phyloP scores from a whole-genome alignment of 2,888 invertebrate species.

The Chouioia cunea region DNA sequence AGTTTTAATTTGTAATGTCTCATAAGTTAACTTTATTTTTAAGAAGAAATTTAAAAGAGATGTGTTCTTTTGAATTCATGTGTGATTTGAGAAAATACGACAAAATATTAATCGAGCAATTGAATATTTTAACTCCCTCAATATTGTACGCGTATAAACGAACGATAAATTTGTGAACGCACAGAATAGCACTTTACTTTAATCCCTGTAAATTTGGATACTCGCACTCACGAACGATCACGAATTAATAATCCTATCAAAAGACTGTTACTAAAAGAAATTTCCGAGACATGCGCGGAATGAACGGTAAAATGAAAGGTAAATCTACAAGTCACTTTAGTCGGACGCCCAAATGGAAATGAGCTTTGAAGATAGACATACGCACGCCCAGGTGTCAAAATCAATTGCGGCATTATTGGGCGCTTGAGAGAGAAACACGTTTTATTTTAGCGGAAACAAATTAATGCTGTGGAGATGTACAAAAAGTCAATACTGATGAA shows the following conservation, averaged over 20 bases:
- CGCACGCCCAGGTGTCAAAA: not conserved
- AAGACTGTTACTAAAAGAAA: not conserved
- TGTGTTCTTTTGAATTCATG: too few relatives aligned
- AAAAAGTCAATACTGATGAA: constrained; percentile 2
- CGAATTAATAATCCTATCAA: constrained; percentile 11
- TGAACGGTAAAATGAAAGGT: constrained; percentile 16
- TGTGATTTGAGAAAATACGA: too few relatives aligned
- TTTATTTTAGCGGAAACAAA: constrained; percentile 11
- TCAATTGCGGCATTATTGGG: constrained; percentile 22
- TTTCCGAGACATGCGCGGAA: not conserved
- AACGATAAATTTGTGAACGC: too few relatives aligned
- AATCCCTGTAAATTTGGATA: too few relatives aligned
- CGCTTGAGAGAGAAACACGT: not conserved
- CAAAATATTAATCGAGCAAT: not conserved
- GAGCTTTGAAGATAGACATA: not conserved
- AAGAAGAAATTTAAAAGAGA: too few relatives aligned
- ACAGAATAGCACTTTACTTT: too few relatives aligned
- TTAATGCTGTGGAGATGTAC: not conserved
- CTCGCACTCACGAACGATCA: too few relatives aligned
- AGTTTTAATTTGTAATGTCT: too few relatives aligned
- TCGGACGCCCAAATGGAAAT: constrained; percentile 15
- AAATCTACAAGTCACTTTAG: not conserved
- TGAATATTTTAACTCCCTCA: not conserved
- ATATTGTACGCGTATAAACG: not conserved
- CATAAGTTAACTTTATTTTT: too few relatives aligned